Conservation (phyloP, 2,797 vertebrate species). For the Helarctos malayanus region DNA sequence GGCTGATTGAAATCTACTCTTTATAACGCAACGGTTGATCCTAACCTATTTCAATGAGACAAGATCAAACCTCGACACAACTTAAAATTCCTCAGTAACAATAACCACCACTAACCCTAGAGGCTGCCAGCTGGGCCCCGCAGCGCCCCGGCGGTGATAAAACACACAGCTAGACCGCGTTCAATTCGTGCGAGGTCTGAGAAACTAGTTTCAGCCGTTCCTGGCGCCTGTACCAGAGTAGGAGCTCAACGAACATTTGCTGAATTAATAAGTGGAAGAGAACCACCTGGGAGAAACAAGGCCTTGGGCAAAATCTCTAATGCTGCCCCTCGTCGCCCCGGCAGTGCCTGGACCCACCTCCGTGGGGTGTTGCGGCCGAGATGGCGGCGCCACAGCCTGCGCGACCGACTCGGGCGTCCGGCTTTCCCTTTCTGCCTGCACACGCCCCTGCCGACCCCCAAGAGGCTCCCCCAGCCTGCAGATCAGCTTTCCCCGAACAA, state of each 20-base stretch:
- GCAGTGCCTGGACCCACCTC: conserved; percentile 48
- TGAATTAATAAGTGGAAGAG: not conserved
- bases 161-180: not conserved
- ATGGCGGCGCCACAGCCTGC: conserved; percentile 65
- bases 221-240: not conserved
- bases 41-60: not conserved
- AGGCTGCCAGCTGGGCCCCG: not conserved
- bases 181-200: not conserved
- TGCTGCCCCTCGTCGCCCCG: not conserved
- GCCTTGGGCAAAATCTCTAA: not conserved
- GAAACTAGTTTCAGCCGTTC: not conserved
- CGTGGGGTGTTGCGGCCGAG: conserved; percentile 10
- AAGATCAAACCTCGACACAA: not conserved
- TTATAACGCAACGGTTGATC: not conserved
- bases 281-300: not conserved
- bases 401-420: not conserved
- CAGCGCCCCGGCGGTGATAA: not conserved
- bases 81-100: not conserved
- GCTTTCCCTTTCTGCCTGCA: not conserved
- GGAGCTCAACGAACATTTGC: not conserved
- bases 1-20: not conserved
- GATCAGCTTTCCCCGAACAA: not conserved
- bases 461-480: not conserved
- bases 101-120: not conserved
- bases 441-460: not conserved